phyloP scores from a whole-genome alignment of 2,797 vertebrate species.

The Buceros bicornis region DNA sequence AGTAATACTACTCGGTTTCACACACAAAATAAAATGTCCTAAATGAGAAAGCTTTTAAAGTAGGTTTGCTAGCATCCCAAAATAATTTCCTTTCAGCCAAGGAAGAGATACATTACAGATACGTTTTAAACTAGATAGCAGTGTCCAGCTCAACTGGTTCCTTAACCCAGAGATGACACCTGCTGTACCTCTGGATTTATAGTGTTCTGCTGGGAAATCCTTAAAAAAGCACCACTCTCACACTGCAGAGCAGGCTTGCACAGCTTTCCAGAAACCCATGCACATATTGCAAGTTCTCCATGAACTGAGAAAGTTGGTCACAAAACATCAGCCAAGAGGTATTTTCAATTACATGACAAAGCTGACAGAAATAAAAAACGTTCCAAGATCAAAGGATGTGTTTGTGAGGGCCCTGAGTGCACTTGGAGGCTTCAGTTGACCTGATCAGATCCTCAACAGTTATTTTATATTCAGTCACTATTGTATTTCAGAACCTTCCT shows the following conservation, averaged over 20 bases:
- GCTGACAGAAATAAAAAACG: background rate
- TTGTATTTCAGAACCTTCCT: background rate
- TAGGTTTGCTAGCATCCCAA: background rate
- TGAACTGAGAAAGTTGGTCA: background rate
- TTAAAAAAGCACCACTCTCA: background rate
- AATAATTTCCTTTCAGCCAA: background rate
- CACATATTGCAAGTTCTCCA: background rate
- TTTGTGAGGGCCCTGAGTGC: rapidly evolving
- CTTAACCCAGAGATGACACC: background rate
- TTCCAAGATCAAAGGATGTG: background rate
- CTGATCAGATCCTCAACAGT: background rate
- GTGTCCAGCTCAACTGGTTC: background rate
- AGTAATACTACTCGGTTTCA: background rate
- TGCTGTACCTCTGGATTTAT: background rate
- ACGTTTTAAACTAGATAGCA: background rate
- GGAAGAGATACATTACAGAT: background rate
- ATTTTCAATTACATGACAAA: background rate
- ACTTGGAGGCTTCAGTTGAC: background rate
- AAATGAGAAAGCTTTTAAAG: background rate
- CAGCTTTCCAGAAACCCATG: background rate
- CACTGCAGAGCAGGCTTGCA: background rate
- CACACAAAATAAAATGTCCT: background rate
- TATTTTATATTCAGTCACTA: rapidly evolving
- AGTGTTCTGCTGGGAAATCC: background rate
- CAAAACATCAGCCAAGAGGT: background rate